Evolutionary conservation across 64 coral and sea anemone species (phyloP).

Genomic region (Pocillopora damicornis): DNA sequence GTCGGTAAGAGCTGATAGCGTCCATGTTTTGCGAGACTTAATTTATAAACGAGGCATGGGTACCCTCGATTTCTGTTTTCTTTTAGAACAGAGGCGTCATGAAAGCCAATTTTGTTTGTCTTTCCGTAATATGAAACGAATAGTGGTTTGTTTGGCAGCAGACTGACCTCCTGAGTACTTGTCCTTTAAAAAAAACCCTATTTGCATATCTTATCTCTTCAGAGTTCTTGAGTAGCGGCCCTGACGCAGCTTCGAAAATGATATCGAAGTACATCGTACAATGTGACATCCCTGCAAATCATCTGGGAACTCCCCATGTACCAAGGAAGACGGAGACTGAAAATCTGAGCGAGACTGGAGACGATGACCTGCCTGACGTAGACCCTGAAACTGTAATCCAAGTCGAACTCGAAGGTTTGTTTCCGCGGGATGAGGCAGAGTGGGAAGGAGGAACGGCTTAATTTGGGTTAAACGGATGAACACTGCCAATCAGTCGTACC

Average conservation of each 20-base stretch:
- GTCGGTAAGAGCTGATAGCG: slow-evolving; percentile 42
- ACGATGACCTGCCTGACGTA: slow-evolving; percentile 64
- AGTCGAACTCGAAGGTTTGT: slow-evolving; percentile 37
- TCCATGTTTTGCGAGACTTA: too few relatives aligned
- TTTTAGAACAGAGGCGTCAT: too few relatives aligned
- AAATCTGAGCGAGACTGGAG: slow-evolving; percentile 27
- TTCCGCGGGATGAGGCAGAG: neutral
- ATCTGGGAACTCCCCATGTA: slow-evolving; percentile 54
- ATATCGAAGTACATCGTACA: slow-evolving; percentile 57
- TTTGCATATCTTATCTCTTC: neutral
- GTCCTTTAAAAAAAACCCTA: neutral
- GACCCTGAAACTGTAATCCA: slow-evolving; percentile 42
- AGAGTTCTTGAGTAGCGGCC: slow-evolving; percentile 66
- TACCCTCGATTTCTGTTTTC: too few relatives aligned
- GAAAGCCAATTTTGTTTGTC: too few relatives aligned
- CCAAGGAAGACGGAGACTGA: slow-evolving; percentile 6
- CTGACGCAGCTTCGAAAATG: slow-evolving; percentile 59
- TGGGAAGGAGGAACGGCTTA: neutral
- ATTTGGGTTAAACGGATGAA: neutral
- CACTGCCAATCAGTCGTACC: too few relatives aligned
- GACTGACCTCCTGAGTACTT: neutral
- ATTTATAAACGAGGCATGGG: too few relatives aligned
- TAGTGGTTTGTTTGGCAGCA: neutral
- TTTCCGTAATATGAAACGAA: neutral
- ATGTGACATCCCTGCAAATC: slow-evolving; percentile 48